Conservation (phyloP, 2,797 vertebrate genomes). For the Betta splendens region DNA sequence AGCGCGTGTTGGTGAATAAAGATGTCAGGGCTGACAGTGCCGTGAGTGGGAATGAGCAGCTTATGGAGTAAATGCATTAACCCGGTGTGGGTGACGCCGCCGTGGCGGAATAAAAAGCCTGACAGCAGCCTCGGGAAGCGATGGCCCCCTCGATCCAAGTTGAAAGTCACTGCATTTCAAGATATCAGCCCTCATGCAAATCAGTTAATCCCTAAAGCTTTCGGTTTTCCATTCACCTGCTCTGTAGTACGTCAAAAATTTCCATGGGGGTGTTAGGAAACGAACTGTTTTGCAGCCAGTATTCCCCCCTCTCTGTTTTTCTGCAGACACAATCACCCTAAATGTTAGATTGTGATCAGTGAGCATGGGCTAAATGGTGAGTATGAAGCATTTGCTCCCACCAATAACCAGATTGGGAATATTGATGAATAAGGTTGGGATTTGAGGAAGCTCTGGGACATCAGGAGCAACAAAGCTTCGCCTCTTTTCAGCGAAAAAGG, state of each 20-base stretch:
- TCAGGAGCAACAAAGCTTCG: slow-evolving; percentile 61
- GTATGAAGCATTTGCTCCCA: slow-evolving; percentile 6
- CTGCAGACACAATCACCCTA: background rate
- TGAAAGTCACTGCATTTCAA: slow-evolving; percentile 52
- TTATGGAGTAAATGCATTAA: slow-evolving; percentile 78
- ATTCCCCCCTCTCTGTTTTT: background rate
- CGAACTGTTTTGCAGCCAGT: slow-evolving; percentile 3
- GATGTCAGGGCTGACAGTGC: slow-evolving; percentile 73
- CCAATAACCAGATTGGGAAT: slow-evolving; percentile 20
- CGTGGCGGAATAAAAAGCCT: slow-evolving; percentile 68
- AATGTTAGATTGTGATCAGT: background rate
- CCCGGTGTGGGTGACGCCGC: slow-evolving; percentile 57
- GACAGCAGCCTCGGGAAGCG: slow-evolving; percentile 62
- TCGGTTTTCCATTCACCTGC: slow-evolving; percentile 29
- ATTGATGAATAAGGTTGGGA: slow-evolving; percentile 46
- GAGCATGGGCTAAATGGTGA: too few species aligned
- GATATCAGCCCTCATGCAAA: slow-evolving; percentile 60
- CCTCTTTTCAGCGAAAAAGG: slow-evolving; percentile 65
- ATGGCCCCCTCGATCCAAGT: slow-evolving; percentile 62
- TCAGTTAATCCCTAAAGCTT: slow-evolving; percentile 62
- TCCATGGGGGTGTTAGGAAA: slow-evolving; percentile 3
- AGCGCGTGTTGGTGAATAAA: slow-evolving; percentile 80
- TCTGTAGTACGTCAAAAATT: slow-evolving; percentile 28
- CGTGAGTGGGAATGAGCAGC: slow-evolving; percentile 73
- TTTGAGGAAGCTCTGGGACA: slow-evolving; percentile 47